These are phyloP conservation scores for Squalus acanthias DNA, from an alignment of 2,797 vertebrate genomes.

Conservation along the genomic window DNA sequence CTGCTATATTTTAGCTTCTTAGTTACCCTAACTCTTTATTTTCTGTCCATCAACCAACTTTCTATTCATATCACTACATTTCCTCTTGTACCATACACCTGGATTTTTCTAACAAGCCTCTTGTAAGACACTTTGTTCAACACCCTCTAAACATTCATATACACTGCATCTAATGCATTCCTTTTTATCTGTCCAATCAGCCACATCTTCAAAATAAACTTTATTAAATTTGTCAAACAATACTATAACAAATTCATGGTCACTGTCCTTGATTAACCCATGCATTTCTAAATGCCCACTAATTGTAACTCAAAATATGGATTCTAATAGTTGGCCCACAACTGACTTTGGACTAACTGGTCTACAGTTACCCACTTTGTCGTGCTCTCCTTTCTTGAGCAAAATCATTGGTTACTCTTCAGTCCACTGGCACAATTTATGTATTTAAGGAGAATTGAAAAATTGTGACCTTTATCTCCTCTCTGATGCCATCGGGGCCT, in stretches of 20 bases:
- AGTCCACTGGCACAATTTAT: neutral
- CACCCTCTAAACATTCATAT: no score
- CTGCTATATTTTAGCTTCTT: no score
- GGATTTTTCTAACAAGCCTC: no score
- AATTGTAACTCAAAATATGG: neutral
- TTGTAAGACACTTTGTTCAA: no score
- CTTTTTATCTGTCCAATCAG: neutral
- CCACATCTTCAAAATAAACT: neutral
- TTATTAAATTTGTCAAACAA: neutral
- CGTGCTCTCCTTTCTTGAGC: neutral
- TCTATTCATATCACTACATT: no score
- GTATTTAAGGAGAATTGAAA: neutral
- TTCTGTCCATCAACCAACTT: no score
- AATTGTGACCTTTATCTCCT: neutral
- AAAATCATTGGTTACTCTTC: neutral
- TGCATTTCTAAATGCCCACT: neutral
- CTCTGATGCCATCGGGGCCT: neutral
- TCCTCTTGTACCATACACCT: neutral
- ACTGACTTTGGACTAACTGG: neutral
- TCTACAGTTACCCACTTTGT: neutral
- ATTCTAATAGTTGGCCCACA: neutral
- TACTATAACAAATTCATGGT: neutral
- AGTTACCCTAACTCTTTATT: no score
- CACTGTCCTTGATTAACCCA: neutral
- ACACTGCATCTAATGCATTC: neutral